Conservation (phyloP, 2,113 vertebrate genomes). For the Pseudonaja textilis region DNA sequence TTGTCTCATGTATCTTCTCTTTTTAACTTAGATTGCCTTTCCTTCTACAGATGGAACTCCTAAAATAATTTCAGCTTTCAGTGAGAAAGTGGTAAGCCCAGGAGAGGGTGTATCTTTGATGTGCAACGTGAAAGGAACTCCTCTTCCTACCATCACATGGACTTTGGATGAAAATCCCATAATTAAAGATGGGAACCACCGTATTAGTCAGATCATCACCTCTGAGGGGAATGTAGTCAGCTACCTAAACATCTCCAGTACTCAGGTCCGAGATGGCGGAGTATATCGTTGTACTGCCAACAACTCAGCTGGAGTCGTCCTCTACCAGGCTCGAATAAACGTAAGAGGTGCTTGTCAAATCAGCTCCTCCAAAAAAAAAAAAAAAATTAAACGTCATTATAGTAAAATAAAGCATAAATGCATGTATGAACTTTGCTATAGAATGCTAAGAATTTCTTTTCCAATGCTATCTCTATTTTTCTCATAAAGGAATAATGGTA, state of each 20-base stretch:
- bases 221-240: slow-evolving; percentile 93
- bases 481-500: slow-evolving; percentile 42
- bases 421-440: slow-evolving; percentile 59
- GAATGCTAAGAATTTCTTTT: slow-evolving; percentile 48
- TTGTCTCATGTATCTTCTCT: background rate
- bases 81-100: slow-evolving; percentile 94
- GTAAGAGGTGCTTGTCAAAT: slow-evolving; percentile 99
- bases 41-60: slow-evolving; percentile 89
- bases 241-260: slow-evolving; percentile 95
- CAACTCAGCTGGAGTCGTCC: slow-evolving; percentile 97
- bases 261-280: slow-evolving; percentile 93
- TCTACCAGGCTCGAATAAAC: slow-evolving; percentile 99
- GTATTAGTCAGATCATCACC: slow-evolving; percentile 91
- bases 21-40: slow-evolving; percentile 35
- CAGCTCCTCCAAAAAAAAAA: slow-evolving; percentile 92
- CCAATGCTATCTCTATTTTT: background rate
- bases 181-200: slow-evolving; percentile 89
- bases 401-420: slow-evolving; percentile 60
- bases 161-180: slow-evolving; percentile 93
- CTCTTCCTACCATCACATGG: slow-evolving; percentile 90
- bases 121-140: slow-evolving; percentile 95
- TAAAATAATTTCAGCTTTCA: slow-evolving; percentile 96
- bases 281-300: slow-evolving; percentile 97
- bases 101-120: slow-evolving; percentile 92
- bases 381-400: slow-evolving; percentile 64